Percentiles rank a stretch among this genome's conserved stretches.
These are phyloP conservation scores for Mystacornis crossleyi DNA, from an alignment of 2,113 vertebrate genomes.

Conservation along the genomic window DNA sequence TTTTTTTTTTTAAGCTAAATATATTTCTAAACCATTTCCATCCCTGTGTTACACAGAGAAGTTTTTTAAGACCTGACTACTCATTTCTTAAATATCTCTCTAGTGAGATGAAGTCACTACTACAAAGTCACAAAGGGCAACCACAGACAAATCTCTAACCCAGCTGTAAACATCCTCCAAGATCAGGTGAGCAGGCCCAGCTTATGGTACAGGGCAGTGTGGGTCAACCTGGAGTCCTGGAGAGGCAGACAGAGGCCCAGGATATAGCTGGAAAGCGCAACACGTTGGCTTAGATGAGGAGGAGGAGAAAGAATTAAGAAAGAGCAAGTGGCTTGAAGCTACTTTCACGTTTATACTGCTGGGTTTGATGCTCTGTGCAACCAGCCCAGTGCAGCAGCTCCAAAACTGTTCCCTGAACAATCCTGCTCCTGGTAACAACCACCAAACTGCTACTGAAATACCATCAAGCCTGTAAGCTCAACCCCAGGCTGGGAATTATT, in stretches of 20 bases:
- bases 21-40: background rate
- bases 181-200: background rate
- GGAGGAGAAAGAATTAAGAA: background rate
- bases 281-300: accelerated
- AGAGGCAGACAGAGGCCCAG: background rate
- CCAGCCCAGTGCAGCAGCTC: background rate
- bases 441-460: background rate
- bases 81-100: background rate
- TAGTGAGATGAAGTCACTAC: background rate
- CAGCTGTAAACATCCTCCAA: background rate
- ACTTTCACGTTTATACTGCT: background rate
- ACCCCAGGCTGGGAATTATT: background rate
- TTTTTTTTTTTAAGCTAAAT: background rate
- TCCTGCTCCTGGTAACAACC: background rate
- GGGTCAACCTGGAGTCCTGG: background rate
- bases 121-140: background rate
- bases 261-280: background rate
- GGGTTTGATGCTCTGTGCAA: background rate
- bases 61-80: background rate
- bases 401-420: background rate
- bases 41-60: background rate
- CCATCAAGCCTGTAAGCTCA: background rate
- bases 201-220: too few species aligned
- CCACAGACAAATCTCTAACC: background rate
- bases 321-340: background rate